Evolutionary conservation across 2,888 invertebrate genomes (phyloP).

Genomic region (Drosophila hamatofila): DNA sequence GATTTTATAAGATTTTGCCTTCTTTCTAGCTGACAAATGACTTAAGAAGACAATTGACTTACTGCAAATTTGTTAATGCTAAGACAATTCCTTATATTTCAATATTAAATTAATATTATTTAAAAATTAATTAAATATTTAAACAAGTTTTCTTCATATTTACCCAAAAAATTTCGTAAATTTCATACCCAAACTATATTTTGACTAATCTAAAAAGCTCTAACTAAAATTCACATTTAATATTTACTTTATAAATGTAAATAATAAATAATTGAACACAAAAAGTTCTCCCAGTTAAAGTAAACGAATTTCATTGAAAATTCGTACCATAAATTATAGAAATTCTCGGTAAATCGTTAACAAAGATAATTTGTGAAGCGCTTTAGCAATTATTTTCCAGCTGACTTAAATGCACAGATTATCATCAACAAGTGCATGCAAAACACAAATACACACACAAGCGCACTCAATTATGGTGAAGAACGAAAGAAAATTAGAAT

Average conservation of each 20-base stretch:
- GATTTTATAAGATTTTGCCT: no score
- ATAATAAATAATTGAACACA: neutral
- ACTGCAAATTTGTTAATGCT: no score
- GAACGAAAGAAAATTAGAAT: conserved; percentile 11
- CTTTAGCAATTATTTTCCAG: conserved; percentile 37
- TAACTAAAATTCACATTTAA: neutral
- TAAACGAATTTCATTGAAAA: neutral
- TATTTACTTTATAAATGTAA: no score
- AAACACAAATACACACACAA: conserved; percentile 5
- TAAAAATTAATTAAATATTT: no score
- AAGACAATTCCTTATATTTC: no score
- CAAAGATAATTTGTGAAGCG: conserved; percentile 21
- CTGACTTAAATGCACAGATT: conserved; percentile 41
- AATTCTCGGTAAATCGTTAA: conserved; percentile 6
- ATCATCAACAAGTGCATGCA: conserved; percentile 45
- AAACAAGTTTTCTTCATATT: no score
- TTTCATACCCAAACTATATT: neutral
- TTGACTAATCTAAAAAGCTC: neutral
- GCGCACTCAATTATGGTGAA: conserved; percentile 17
- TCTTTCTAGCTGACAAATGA: no score
- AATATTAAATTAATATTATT: no score
- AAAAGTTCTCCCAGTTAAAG: neutral
- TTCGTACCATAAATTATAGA: neutral
- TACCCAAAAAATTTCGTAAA: no score
- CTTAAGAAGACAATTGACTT: no score